Conservation (phyloP, 2,113 vertebrate species). For the Arothron firmamentum region DNA sequence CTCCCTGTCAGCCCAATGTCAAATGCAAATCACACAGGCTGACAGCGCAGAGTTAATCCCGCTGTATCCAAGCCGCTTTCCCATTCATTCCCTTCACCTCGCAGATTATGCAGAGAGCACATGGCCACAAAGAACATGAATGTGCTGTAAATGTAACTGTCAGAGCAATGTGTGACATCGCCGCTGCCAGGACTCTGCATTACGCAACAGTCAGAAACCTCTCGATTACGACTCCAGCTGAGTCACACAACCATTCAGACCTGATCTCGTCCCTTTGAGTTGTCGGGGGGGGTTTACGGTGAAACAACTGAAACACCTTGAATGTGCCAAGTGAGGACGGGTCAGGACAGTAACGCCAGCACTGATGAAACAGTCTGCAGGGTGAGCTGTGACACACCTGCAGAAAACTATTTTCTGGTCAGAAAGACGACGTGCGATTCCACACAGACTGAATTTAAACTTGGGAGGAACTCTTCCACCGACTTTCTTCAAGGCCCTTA, state of each 20-base stretch:
- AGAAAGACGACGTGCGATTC: not conserved
- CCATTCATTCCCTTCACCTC: slow-evolving; percentile 45
- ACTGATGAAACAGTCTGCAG: slow-evolving; percentile 21
- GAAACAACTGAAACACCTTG: not conserved
- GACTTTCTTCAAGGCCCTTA: not conserved
- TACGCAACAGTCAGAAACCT: slow-evolving; percentile 39
- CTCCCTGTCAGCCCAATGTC: slow-evolving; percentile 57
- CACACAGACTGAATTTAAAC: too few relatives aligned
- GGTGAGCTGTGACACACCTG: slow-evolving; percentile 13
- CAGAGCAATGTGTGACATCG: slow-evolving; percentile 33
- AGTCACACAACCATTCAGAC: slow-evolving; percentile 24
- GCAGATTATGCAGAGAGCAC: slow-evolving; percentile 45
- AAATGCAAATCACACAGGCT: slow-evolving; percentile 55
- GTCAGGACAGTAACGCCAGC: slow-evolving; percentile 8
- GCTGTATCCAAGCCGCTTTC: slow-evolving; percentile 41
- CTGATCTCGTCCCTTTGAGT: not conserved
- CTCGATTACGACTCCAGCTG: slow-evolving; percentile 38
- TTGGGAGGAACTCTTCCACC: not conserved
- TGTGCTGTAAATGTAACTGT: slow-evolving; percentile 34
- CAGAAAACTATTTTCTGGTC: not conserved
- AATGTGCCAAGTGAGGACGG: not conserved
- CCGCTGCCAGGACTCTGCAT: slow-evolving; percentile 30
- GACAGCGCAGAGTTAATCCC: slow-evolving; percentile 53
- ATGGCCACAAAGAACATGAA: slow-evolving; percentile 1
- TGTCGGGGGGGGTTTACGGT: not conserved